These are phyloP conservation scores for Smutsia temminckii DNA, from an alignment of 2,797 vertebrate species.

Conservation along the genomic window DNA sequence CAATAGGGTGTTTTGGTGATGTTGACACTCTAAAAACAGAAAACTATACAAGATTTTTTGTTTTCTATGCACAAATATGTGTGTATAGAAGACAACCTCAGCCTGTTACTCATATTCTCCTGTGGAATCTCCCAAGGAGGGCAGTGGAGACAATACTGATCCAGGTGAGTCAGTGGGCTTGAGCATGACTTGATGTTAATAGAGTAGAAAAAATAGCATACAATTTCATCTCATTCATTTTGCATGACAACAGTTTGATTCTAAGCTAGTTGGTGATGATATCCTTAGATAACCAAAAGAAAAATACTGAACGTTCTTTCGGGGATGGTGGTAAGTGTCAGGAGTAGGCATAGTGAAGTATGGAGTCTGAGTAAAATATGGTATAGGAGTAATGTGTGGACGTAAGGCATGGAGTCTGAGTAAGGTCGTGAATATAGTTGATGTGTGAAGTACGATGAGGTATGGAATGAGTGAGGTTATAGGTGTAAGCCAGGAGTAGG, in stretches of 20 bases:
- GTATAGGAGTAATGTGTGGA: background rate
- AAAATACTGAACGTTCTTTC: background rate
- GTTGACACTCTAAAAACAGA: background rate
- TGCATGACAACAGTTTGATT: background rate
- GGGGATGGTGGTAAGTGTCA: background rate
- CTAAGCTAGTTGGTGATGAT: background rate
- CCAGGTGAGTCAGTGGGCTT: background rate
- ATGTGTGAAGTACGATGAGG: too few relatives aligned
- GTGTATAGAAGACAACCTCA: background rate
- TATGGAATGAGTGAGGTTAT: background rate
- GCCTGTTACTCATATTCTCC: background rate
- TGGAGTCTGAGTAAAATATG: background rate
- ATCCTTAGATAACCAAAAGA: background rate
- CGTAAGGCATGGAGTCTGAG: background rate
- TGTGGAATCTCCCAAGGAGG: background rate
- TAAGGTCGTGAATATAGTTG: too few relatives aligned
- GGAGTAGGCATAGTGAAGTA: background rate
- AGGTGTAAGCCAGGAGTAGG: background rate
- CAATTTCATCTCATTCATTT: background rate
- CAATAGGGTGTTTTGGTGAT: background rate
- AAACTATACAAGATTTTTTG: background rate
- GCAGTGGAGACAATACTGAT: background rate
- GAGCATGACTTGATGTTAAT: background rate
- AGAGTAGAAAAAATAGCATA: background rate
- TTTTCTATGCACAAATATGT: background rate